Evolutionary conservation across 2,888 invertebrate species (phyloP).

Genomic region (Drosophila kambysellisi): DNA sequence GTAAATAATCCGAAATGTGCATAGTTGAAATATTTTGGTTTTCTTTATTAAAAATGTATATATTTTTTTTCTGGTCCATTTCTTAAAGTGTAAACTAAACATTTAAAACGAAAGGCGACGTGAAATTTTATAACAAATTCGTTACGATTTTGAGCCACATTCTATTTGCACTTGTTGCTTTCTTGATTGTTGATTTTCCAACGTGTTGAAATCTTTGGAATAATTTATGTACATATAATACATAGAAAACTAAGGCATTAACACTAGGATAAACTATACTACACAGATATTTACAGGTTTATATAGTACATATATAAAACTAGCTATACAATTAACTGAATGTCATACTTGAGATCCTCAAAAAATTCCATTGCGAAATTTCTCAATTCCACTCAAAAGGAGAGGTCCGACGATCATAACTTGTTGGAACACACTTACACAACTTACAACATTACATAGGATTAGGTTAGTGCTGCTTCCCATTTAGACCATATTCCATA

Average conservation of each 20-base stretch:
- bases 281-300: conserved; percentile 40
- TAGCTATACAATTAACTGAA: conserved; percentile 72
- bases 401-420: conserved; percentile 45
- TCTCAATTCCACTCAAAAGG: conserved; percentile 76
- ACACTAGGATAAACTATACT: conserved; percentile 61
- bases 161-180: conserved; percentile 25
- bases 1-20: conserved; percentile 57
- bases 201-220: conserved; percentile 56
- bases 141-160: conserved; percentile 34
- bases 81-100: conserved; percentile 51
- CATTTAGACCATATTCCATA: conserved; percentile 83
- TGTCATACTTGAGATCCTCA: conserved; percentile 81
- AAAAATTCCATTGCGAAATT: conserved; percentile 69
- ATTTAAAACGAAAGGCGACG: conserved; percentile 60
- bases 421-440: conserved; percentile 23
- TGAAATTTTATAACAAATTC: conserved; percentile 58
- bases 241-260: conserved; percentile 43
- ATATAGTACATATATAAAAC: conserved; percentile 30
- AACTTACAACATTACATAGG: not conserved
- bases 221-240: conserved; percentile 60
- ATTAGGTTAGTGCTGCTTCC: not conserved
- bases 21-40: conserved; percentile 66
- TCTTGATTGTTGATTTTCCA: conserved; percentile 10
- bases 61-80: conserved; percentile 22
- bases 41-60: conserved; percentile 63